Base-by-base conservation (phyloP, 2,888 invertebrate genomes). In the Hydropsyche betteni region DNA sequence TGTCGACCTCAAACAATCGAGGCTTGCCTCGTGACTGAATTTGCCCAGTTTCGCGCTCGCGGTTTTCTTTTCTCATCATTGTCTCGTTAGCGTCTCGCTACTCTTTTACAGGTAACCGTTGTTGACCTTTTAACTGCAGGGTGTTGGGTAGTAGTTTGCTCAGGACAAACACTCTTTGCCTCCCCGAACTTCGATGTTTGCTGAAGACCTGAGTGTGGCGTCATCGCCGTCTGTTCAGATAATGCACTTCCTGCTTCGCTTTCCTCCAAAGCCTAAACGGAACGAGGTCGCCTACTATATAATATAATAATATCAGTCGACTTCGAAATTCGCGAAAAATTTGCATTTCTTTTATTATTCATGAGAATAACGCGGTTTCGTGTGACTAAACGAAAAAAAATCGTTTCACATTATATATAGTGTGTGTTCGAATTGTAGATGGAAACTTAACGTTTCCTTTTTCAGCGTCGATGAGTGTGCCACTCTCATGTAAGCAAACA, bases 371-470 rank as follows among this genome's bases (percentile, higher is more conserved):
- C 16, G 14, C 24, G 16, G 36, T 64, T 64, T 64, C n/a, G 64
- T 64, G 34, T 5, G 58, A 58, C 58, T 58, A 64, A 61, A 61
- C 24, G 24, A 64, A 64, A 64, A 34, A 64, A 33, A 55, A 16
- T 36, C 44, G 44, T 44, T 44, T 44, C 10, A 44, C 10, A 44
- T 44, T 44, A 8, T 44, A 10, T 8, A 44, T 44, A 55, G 16
- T 36, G 64, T 36, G 64, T 36, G 36, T 64, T 24, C 44, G 44
- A 8, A 24, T 64, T 64, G 12, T 64, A 64, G 12, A 64, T 64
- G 64, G 64, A 64, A 64, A 64, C 64, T 64, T 12, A 64, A n/a
- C 64, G 36, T 64, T 64, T 64, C 64, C 64, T 36, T 64, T 64
- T 64, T 64, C 64, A 64, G 64, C 64, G 36, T 64, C 36, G 64